Percentiles rank a stretch among this genome's conserved stretches.
Evolutionary conservation across 2,888 invertebrate species (phyloP).

Genomic region (Odontothrips loti): DNA sequence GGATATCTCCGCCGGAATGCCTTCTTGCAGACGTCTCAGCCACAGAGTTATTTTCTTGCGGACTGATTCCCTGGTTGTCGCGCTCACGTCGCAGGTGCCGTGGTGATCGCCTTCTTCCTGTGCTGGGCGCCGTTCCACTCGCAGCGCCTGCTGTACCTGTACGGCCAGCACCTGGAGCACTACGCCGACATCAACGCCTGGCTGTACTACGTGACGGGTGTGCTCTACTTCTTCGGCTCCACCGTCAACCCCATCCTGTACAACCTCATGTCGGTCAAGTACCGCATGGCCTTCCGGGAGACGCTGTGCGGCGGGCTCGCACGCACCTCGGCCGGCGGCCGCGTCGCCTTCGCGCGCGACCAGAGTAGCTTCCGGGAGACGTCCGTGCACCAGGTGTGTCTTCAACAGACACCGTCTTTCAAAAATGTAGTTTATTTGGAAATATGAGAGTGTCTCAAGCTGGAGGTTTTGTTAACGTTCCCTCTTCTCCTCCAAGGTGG

Average conservation of each 20-base stretch:
- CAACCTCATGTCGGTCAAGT: conserved; percentile 74
- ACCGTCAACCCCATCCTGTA: conserved; percentile 84
- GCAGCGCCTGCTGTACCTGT: conserved; percentile 79
- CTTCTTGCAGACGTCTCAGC: too few relatives aligned
- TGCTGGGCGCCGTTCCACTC: conserved; percentile 97
- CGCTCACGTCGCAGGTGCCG: conserved; percentile 65
- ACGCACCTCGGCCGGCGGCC: conserved; percentile 2
- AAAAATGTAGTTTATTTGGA: too few relatives aligned
- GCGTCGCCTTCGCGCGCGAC: conserved; percentile 53
- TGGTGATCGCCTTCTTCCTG: conserved; percentile 88
- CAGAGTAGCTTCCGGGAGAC: conserved; percentile 38
- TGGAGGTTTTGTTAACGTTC: too few relatives aligned
- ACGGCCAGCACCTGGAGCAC: conserved; percentile 58
- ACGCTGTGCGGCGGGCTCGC: conserved; percentile 59
- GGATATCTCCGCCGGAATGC: too few relatives aligned
- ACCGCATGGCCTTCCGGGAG: conserved; percentile 71
- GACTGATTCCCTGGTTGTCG: too few relatives aligned
- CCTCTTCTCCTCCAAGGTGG: background rate
- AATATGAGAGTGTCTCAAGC: too few relatives aligned
- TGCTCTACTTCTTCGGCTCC: conserved; percentile 75
- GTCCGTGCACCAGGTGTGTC: background rate
- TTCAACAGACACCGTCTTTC: background rate
- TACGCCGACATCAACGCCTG: conserved; percentile 67
- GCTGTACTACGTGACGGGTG: conserved; percentile 73
- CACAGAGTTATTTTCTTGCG: too few relatives aligned